Base-by-base conservation (phyloP, 2,888 invertebrate species). In the Conomelus anceps region DNA sequence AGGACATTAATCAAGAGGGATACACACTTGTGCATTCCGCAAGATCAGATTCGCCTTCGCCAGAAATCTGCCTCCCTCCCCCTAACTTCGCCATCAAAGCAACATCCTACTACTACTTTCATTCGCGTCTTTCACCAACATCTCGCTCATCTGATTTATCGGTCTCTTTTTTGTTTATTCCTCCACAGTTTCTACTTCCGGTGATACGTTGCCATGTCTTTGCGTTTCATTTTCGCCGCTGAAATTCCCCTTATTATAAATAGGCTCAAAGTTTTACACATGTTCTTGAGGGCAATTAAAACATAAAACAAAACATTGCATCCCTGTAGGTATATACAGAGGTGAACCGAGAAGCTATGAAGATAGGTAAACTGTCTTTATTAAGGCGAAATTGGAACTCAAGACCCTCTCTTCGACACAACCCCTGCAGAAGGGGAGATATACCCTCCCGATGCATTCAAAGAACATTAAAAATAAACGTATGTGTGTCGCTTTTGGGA, bases 11-110 rank as follows among this genome's bases (percentile, higher is more conserved):
- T 86, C 86, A 86, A 86, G 24, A 11, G 23, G 86, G 22, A 22
- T n/a, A 26, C 86, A 86, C 86, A 86, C 86, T 86, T 86, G 86
- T 86, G 86, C 86, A 86, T 86, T 86, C 86, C 86, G 86, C 86
- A 26, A 86, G 23, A 86, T 86, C 29, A 86, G 29, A 86, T 86
- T 29, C 13, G 86, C 86, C 22, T 11, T 86, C 86, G 63, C 63
- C 63, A 63, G 63, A 63, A 63, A 63, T 13, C 63, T n/a, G n/a
- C 34, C 13, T 13, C 63, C n/a, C 63, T n/a, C 63, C n/a, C 13
- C 11, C 26, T 26, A 4, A 63, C n/a, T 63, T 3, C 63, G n/a
- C 6, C 63, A 63, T 1, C 63, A 63, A n/a, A 63, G 63, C 63
- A 63, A 63, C 20, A 20, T 63, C 63, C 63, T n/a, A 63, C 34